Base-by-base conservation (phyloP, 2,888 invertebrate species). In the Brachylomia viminalis region DNA sequence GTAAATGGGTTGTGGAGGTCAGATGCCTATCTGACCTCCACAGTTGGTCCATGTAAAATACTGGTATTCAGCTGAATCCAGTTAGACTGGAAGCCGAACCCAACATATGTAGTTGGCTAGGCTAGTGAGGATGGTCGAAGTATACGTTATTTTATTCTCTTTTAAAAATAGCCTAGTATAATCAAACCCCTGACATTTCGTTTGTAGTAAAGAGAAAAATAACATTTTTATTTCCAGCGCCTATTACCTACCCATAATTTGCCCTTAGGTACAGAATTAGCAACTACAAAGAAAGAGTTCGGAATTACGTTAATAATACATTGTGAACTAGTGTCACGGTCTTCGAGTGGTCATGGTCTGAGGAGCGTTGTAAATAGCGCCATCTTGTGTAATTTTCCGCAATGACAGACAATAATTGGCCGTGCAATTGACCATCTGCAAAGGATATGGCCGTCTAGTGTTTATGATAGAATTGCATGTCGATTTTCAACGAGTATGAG, bases 321-420 rank as follows among this genome's bases (percentile, higher is more conserved):
- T 70, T 33, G 69, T 68, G 38, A 62, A 23, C 17, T 33, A n/a
- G 13, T 62, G 67, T 71, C 84, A 80, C 58, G 84, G 66, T 84
- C 49, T 58, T 58, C 27, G 45, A 56, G 27, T 68, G 38, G 69
- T 59, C 73, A 84, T 52, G 85, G 82, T 77, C 38, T 38, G 30
- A 23, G 13, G n/a, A 23, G 33, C 70, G 8, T 38, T 8, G 23
- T 84, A 84, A 84, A 77, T 73, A 54, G 30, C 49, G 23, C 42
- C 52, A 76, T 70, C 67, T 70, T 42, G 10, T 49, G 58, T 73
- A 70, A 83, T 83, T 81, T 70, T 42, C 65, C 38, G 54, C 59
- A 77, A 73, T 68, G 49, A 73, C 38, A 38, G 56, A 59, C 66
- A 61, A 33, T 59, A 59, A 59, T 59, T 33, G 23, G 33, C 11